These are phyloP conservation scores for Drosophila histrio DNA, from an alignment of 2,888 invertebrate species.

Conservation along the genomic window DNA sequence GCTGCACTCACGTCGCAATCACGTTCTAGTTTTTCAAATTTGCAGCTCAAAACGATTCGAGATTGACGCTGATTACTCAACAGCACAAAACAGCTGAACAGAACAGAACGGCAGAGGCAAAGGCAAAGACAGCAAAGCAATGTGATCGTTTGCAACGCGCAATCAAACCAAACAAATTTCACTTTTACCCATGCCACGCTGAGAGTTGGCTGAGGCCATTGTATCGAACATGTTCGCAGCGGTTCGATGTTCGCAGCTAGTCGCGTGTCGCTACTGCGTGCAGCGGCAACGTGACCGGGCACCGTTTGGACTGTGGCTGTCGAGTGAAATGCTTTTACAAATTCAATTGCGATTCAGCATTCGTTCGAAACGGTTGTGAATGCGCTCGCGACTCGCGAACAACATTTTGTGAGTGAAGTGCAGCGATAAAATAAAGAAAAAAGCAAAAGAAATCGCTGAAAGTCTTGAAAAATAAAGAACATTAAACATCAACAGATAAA, in stretches of 20 bases:
- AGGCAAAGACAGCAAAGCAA: constrained; percentile 41
- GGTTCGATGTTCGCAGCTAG: constrained; percentile 44
- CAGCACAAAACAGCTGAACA: constrained; percentile 57
- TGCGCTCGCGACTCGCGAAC: constrained; percentile 40
- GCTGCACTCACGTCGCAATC: constrained; percentile 48
- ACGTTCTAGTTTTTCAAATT: constrained; percentile 70
- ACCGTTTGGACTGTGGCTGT: constrained; percentile 40
- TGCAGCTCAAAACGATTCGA: constrained; percentile 64
- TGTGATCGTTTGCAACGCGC: constrained; percentile 61
- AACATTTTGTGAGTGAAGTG: constrained; percentile 27
- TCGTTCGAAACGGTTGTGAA: constrained; percentile 69
- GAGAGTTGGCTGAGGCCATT: background rate
- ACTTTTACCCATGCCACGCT: constrained; percentile 55
- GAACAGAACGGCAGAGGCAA: background rate
- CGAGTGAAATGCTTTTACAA: constrained; percentile 80
- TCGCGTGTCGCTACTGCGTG: constrained; percentile 75
- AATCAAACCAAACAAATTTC: constrained; percentile 56
- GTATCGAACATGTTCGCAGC: constrained; percentile 32
- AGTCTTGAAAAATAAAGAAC: too few species aligned
- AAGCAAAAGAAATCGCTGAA: constrained; percentile 8
- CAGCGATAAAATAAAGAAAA: constrained; percentile 29
- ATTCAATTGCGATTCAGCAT: constrained; percentile 80
- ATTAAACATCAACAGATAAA: background rate
- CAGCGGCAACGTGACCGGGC: constrained; percentile 79
- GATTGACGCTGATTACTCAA: constrained; percentile 74